These are phyloP conservation scores for Mugil cephalus DNA, from an alignment of 2,113 vertebrate genomes.

Conservation along the genomic window DNA sequence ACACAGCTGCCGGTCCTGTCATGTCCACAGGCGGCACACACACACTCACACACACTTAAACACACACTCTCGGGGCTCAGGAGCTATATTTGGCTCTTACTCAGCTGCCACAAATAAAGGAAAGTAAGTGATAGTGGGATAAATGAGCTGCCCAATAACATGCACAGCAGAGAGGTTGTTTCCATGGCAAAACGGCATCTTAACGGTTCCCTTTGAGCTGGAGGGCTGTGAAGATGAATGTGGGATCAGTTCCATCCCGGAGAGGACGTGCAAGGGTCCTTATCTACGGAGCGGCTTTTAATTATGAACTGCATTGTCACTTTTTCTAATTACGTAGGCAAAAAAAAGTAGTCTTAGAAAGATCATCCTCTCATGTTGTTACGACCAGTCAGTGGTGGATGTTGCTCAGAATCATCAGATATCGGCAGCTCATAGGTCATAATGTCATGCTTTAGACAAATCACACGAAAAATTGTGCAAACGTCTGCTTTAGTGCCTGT, in stretches of 20 bases:
- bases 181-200: slow-evolving; percentile 56
- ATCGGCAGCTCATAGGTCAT: not conserved
- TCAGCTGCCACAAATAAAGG: slow-evolving; percentile 80
- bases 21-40: slow-evolving; percentile 42
- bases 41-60: slow-evolving; percentile 46
- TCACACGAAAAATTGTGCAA: slow-evolving; percentile 1
- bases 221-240: slow-evolving; percentile 22
- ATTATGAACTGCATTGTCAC: slow-evolving; percentile 24
- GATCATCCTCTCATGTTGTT: not conserved
- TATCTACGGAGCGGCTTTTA: slow-evolving; percentile 35
- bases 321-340: slow-evolving; percentile 8
- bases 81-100: slow-evolving; percentile 86
- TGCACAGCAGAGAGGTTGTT: slow-evolving; percentile 46
- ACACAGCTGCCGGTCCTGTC: slow-evolving; percentile 27
- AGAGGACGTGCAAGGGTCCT: slow-evolving; percentile 19
- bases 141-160: slow-evolving; percentile 53
- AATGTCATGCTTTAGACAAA: not conserved
- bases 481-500: not conserved
- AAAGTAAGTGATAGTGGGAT: slow-evolving; percentile 68
- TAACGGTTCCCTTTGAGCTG: slow-evolving; percentile 31
- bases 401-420: not conserved
- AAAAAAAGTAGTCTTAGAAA: not conserved
- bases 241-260: slow-evolving; percentile 1
- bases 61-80: slow-evolving; percentile 66
- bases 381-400: not conserved